Evolutionary conservation across 2,888 invertebrate species (phyloP), one percentile per base, ranked within the genome.

Genomic region (Plebejus anna): DNA sequence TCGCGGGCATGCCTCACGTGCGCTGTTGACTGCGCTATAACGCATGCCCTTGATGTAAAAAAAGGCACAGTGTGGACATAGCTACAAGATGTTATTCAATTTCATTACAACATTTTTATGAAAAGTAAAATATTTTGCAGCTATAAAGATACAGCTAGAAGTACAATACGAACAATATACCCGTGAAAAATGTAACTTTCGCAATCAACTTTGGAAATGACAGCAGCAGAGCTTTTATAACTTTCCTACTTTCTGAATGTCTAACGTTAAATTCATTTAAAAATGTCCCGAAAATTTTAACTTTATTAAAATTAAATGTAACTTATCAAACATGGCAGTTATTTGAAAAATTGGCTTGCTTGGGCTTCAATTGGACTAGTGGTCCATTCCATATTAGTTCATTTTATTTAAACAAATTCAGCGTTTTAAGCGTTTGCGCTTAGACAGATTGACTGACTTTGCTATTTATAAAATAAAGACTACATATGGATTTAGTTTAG

Each of bases 211-310:
- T 70, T 70, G 28, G 13, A 28, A 70, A 70, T 38, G 70, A 70
- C 70, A 38, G n/a, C 36, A 16, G 38, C 16, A 16, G 70, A 38
- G 70, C 70, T 70, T 70, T 38, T 70, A 38, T 38, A 70, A 70
- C 70, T 70, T 38, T 38, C n/a, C 3, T 16, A n/a, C 38, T 70
- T 4, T 66, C 32, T 32, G 59, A 59, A 59, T 59, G 22, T 66
- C 32, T 66, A 66, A 66, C 61, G 32, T 66, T 4, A 66, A 66
- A 66, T 66, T 66, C 61, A 11, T 66, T 66, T 66, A 66, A 11
- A 66, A 32, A 32, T 66, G 32, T 9, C 28, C 61, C 61, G 32
- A 66, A 61, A 61, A 66, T 66, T 3, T 2, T 4, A 4, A 66
- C 4, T 66, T 28, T 66, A 66, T 66, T 66, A 9, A 61, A 61